A percentile compares a stretch with the other conserved stretches of the same genome.
These are phyloP conservation scores for Ceryle rudis DNA, from an alignment of 2,797 vertebrate species.

Conservation along the genomic window DNA sequence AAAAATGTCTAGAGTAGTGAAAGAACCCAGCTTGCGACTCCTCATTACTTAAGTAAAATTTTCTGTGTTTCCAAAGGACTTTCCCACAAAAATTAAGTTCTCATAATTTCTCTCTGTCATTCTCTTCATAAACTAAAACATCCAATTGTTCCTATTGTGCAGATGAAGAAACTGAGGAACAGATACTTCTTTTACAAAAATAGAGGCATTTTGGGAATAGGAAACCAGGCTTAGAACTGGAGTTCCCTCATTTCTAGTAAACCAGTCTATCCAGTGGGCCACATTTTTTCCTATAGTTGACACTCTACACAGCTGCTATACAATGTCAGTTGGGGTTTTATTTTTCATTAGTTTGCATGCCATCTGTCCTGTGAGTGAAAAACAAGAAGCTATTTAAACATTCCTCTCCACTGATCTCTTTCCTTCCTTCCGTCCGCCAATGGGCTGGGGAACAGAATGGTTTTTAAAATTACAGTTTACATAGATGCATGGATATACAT, in stretches of 20 bases:
- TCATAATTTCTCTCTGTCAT: neutral
- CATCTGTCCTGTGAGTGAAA: slow-evolving; percentile 63
- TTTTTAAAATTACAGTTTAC: slow-evolving; percentile 19
- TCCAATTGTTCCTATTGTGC: neutral
- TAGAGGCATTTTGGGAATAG: neutral
- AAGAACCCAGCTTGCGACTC: neutral
- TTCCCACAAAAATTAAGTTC: neutral
- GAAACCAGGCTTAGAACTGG: neutral
- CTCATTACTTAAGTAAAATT: neutral
- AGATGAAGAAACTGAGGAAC: neutral
- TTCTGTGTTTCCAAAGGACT: neutral
- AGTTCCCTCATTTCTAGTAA: neutral
- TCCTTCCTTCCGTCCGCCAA: slow-evolving; percentile 49
- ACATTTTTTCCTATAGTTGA: slow-evolving; percentile 17
- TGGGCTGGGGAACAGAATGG: neutral
- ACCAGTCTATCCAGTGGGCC: slow-evolving; percentile 2
- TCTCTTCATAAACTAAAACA: neutral
- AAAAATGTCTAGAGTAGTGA: neutral
- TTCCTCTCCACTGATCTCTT: slow-evolving; percentile 66
- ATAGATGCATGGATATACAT: neutral
- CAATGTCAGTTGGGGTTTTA: slow-evolving; percentile 41
- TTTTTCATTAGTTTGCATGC: slow-evolving; percentile 59
- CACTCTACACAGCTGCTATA: slow-evolving; percentile 41
- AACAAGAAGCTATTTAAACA: slow-evolving; percentile 68
- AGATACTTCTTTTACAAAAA: neutral